These are phyloP conservation scores for Prietella phreatophila DNA, from an alignment of 2,113 vertebrate genomes.

Conservation along the genomic window DNA sequence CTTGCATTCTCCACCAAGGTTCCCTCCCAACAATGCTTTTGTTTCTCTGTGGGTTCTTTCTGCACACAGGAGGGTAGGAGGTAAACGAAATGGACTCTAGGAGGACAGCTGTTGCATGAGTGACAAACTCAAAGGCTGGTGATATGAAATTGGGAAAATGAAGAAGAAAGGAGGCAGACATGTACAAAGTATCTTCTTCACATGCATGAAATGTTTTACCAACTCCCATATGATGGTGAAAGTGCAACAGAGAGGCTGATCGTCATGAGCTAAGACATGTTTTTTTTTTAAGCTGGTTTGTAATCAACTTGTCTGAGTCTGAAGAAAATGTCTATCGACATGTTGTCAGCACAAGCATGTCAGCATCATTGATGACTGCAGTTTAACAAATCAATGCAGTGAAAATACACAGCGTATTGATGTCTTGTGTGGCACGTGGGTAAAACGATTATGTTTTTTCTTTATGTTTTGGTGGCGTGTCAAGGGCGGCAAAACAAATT, in stretches of 20 bases:
- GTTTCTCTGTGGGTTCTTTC: conserved; percentile 60
- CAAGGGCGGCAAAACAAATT: background rate
- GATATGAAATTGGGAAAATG: conserved; percentile 84
- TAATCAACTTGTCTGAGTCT: background rate
- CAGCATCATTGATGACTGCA: conserved; percentile 31
- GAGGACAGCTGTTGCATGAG: conserved; percentile 81
- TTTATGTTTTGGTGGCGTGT: background rate
- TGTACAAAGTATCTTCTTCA: conserved; percentile 57
- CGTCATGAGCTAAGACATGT: background rate
- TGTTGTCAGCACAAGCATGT: conserved; percentile 2
- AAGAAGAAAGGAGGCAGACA: conserved; percentile 67
- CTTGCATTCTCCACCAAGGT: conserved; percentile 72
- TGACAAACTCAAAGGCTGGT: conserved; percentile 82
- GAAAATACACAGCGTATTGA: background rate
- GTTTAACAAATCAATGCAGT: background rate
- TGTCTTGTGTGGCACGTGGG: background rate
- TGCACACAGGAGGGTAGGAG: conserved; percentile 31
- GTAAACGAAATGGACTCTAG: conserved; percentile 60
- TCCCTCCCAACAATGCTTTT: conserved; percentile 67
- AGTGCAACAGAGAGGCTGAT: background rate
- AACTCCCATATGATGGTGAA: background rate
- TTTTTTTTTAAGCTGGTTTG: background rate
- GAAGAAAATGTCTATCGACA: conserved; percentile 35
- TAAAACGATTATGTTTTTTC: background rate
- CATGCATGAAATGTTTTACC: conserved; percentile 3